A percentile compares a stretch with the other conserved stretches of the same genome.
Conservation (phyloP, 1,140 invertebrate species). For the Diuraphis noxia region DNA sequence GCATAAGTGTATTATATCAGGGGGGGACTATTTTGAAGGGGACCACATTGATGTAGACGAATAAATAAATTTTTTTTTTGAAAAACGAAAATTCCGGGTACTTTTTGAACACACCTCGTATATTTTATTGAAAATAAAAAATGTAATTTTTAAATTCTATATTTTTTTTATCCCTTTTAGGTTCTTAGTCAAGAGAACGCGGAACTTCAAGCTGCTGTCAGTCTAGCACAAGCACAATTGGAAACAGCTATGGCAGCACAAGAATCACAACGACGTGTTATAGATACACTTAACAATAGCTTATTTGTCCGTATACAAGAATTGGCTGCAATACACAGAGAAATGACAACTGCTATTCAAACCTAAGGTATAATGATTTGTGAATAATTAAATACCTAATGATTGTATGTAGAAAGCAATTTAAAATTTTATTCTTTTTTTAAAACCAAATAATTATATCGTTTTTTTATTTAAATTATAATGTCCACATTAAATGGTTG, state of each 20-base stretch:
- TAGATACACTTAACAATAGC: conserved; percentile 82
- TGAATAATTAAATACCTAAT: neutral
- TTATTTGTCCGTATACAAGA: conserved; percentile 83
- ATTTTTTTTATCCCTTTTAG: conserved; percentile 60
- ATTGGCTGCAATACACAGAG: conserved; percentile 80
- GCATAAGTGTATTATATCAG: no score
- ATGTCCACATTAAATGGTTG: neutral
- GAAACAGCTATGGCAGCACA: conserved; percentile 79
- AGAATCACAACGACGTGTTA: conserved; percentile 80
- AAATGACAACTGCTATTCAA: conserved; percentile 77
- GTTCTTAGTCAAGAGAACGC: conserved; percentile 74
- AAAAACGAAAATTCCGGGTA: no score
- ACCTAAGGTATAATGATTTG: conserved; percentile 61
- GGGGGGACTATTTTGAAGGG: no score
- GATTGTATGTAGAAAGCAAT: neutral
- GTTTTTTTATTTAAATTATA: neutral
- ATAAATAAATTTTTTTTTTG: no score
- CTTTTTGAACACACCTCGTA: no score
- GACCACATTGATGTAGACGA: no score
- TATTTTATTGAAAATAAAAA: neutral
- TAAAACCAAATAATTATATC: neutral
- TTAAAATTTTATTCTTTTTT: neutral
- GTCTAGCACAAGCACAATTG: conserved; percentile 79
- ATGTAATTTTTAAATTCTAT: neutral
- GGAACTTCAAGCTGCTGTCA: conserved; percentile 71